Base-by-base conservation (phyloP, 2,888 invertebrate genomes). In the Strigamia maritima region DNA sequence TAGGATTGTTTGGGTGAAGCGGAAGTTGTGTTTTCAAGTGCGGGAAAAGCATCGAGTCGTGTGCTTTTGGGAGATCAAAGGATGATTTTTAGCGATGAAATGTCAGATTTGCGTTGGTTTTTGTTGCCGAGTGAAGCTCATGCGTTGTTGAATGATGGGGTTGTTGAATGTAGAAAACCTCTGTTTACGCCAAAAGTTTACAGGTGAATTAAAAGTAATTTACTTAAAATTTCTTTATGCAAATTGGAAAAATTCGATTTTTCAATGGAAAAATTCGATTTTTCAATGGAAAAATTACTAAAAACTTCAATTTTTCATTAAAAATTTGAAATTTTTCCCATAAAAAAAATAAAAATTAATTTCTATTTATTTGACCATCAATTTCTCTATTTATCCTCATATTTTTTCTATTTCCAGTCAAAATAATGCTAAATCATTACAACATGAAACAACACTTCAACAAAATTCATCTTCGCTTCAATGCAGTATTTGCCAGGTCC, bases 61-160 rank as follows among this genome's bases (percentile, higher is more conserved):
- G 91, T 90, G 82, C 90, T 92, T 12, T 88, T 91, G 79, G 90
- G 92, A 28, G 93, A 95, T 84, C 93, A 93, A 82, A 90, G 90
- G 82, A 89, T 91, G 26, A 88, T 90, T 82, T 94, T 94, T 84
- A 91, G 92, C 83, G 86, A 86, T 31, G 88, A 90, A 75, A 90
- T 91, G 70, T 91, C 92, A 82, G 89, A 90, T 79, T 87, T 95
- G 16, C 89, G 94, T 81, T 96, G 95, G 95, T 96, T 94, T 86
- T 91, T 95, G 90, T 86, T 95, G 78, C 95, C 95, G 0, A 92
- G 92, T 84, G 95, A 96, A 87, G 94, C 94, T 0, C 92, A 93
- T 83, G 90, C 91, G 82, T 88, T 93, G 44, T 86, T 93, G 16
- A 78, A 26, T 77, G 78, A 16, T 16, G 38, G 2, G 12, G 60